Evolutionary conservation across 2,113 vertebrate species (phyloP).

Genomic region (Sorex fumeus): DNA sequence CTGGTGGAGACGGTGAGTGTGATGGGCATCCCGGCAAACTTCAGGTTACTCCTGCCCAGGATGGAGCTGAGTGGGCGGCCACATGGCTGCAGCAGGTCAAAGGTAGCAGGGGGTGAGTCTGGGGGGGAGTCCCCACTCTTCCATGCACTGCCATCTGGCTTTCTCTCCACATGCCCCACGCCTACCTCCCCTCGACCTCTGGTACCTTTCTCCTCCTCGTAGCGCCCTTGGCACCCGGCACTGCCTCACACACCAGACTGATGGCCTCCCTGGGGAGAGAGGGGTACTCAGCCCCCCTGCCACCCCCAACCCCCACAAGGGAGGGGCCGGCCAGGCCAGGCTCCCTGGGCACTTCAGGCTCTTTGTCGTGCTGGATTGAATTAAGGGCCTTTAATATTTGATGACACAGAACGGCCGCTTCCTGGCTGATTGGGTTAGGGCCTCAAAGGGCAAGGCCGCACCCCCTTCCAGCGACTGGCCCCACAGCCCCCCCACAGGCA

Average conservation of each 20-base stretch:
- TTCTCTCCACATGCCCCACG: neutral
- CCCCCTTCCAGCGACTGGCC: slow-evolving; percentile 66
- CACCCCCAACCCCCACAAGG: slow-evolving; percentile 43
- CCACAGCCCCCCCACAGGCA: slow-evolving; percentile 62
- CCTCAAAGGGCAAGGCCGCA: slow-evolving; percentile 65
- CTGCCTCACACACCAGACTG: slow-evolving; percentile 97
- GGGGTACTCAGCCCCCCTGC: slow-evolving; percentile 61
- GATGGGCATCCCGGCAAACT: slow-evolving; percentile 99
- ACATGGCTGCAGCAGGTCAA: slow-evolving; percentile 90
- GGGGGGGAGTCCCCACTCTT: neutral
- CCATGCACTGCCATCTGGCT: neutral
- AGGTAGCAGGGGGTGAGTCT: no score
- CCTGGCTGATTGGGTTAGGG: slow-evolving; percentile 83
- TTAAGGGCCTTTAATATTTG: slow-evolving; percentile 81
- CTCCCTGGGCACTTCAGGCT: slow-evolving; percentile 80
- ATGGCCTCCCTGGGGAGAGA: slow-evolving; percentile 95
- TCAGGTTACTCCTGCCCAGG: slow-evolving; percentile 98
- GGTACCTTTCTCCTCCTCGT: slow-evolving; percentile 96
- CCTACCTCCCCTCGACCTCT: slow-evolving; percentile 68
- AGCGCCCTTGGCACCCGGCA: slow-evolving; percentile 97
- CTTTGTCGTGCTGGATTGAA: slow-evolving; percentile 85
- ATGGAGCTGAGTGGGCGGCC: slow-evolving; percentile 95
- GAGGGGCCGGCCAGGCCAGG: slow-evolving; percentile 75
- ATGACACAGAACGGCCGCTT: slow-evolving; percentile 79
- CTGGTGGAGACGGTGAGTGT: slow-evolving; percentile 98